These are phyloP conservation scores for Sesia bembeciformis DNA, from an alignment of 2,888 invertebrate genomes.

Conservation along the genomic window DNA sequence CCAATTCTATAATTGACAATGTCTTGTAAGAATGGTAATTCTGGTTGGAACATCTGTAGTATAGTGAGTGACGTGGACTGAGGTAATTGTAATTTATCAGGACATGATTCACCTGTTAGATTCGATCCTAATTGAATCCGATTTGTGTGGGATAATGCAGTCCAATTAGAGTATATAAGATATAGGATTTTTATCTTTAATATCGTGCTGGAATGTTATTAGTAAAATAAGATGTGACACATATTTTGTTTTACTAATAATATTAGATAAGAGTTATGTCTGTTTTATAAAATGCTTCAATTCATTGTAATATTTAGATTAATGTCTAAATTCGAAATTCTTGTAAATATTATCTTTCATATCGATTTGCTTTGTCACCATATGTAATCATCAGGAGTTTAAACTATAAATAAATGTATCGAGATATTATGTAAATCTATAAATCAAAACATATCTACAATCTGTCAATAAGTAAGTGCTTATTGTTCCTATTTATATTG, in stretches of 20 bases:
- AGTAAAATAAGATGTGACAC: not conserved
- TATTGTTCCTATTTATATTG: not conserved
- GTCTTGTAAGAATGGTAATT: constrained; percentile 11
- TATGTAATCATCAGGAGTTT: not conserved
- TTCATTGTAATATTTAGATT: constrained; percentile 7
- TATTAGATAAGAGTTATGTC: not conserved
- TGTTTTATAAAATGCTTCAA: not conserved
- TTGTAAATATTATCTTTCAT: constrained; percentile 19
- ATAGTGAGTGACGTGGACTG: constrained; percentile 36
- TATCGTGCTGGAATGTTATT: not conserved
- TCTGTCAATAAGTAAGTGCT: not conserved
- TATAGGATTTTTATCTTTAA: too few species aligned
- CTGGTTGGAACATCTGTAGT: constrained; percentile 21
- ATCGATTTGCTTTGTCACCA: constrained; percentile 2
- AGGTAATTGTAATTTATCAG: constrained; percentile 29
- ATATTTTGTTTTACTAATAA: not conserved
- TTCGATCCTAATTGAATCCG: constrained; percentile 50
- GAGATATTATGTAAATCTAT: not conserved
- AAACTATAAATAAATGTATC: not conserved
- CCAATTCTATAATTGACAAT: constrained; percentile 6
- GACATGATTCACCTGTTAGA: constrained; percentile 46
- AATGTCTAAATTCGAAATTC: constrained; percentile 13
- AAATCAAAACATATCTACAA: not conserved
- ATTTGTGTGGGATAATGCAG: constrained; percentile 35
- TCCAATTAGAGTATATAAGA: constrained; percentile 14